A percentile compares a stretch with the other conserved stretches of the same genome.
Evolutionary conservation across 2,113 vertebrate genomes (phyloP).

Genomic region (Sphyrna mokarran): DNA sequence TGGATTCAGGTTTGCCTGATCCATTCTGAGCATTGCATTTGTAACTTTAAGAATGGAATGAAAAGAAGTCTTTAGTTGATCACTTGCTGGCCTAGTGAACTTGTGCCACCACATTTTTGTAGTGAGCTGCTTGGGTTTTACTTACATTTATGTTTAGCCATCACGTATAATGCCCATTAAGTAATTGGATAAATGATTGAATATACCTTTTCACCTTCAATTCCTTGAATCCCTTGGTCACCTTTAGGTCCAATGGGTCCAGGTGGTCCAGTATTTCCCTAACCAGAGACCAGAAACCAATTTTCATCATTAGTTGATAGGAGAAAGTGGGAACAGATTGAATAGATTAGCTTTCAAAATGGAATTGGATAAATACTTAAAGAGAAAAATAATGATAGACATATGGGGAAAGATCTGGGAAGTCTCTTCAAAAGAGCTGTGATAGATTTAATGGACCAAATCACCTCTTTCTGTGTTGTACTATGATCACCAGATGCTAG

Average conservation of each 20-base stretch:
- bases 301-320: neutral
- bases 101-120: neutral
- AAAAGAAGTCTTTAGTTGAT: neutral
- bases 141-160: neutral
- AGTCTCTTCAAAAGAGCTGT: neutral
- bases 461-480: neutral
- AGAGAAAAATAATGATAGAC: neutral
- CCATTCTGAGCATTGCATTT: no score
- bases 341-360: neutral
- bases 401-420: neutral
- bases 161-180: neutral
- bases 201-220: slow-evolving; percentile 78
- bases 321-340: neutral
- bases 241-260: slow-evolving; percentile 65
- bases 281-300: slow-evolving; percentile 30
- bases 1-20: no score
- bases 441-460: neutral
- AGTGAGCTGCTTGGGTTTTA: neutral
- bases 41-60: no score
- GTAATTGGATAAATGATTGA: neutral
- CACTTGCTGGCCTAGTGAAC: neutral
- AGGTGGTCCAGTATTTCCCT: slow-evolving; percentile 70
- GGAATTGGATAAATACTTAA: neutral
- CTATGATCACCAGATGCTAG: neutral
- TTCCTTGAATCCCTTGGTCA: slow-evolving; percentile 64